Evolutionary conservation across 2,888 invertebrate species (phyloP).

Genomic region (Callimorpha dominula): DNA sequence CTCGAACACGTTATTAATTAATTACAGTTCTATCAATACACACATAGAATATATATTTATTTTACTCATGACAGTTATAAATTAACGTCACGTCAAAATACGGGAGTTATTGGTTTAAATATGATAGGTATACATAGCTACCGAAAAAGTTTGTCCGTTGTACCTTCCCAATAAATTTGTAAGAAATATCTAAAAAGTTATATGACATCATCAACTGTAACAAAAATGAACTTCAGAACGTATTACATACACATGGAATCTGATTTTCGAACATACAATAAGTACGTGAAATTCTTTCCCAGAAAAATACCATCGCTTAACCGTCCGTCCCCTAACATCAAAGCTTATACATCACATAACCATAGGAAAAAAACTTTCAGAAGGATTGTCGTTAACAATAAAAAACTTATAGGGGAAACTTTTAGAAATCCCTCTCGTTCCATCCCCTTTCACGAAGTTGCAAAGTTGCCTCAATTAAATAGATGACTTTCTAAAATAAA

Average conservation of each 20-base stretch:
- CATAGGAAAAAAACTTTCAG: constrained; percentile 40
- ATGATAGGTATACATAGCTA: neutral
- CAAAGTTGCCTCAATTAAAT: constrained; percentile 65
- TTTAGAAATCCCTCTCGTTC: constrained; percentile 39
- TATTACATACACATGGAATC: neutral
- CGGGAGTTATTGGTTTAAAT: neutral
- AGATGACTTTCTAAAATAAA: constrained; percentile 66
- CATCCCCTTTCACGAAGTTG: constrained; percentile 55
- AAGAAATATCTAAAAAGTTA: neutral
- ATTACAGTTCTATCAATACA: constrained; percentile 7
- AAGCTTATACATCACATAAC: constrained; percentile 39
- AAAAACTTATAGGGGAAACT: constrained; percentile 50
- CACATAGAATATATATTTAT: neutral
- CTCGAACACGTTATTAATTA: constrained; percentile 10
- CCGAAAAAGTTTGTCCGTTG: neutral
- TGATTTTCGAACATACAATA: constrained; percentile 1
- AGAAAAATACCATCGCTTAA: constrained; percentile 34
- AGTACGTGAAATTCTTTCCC: constrained; percentile 22
- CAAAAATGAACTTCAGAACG: neutral
- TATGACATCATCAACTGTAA: neutral
- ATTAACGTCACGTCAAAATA: neutral
- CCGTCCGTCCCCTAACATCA: constrained; percentile 37
- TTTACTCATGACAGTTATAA: no score
- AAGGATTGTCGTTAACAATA: constrained; percentile 52
- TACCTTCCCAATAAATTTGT: neutral